Evolutionary conservation across 2,797 vertebrate species (phyloP).

Genomic region (Emys orbicularis): DNA sequence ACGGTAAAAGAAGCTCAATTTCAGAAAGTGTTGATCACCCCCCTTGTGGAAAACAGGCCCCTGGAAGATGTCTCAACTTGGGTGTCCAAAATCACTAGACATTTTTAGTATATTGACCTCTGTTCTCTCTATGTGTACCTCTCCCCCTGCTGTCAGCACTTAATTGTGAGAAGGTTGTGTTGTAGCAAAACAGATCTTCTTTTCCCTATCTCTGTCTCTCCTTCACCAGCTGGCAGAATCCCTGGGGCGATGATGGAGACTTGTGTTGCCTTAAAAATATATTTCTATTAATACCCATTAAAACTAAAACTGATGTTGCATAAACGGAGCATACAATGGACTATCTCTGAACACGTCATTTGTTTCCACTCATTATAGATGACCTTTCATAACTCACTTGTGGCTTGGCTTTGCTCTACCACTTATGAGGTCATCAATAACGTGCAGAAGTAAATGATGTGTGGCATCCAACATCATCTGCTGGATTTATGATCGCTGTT

Average conservation of each 20-base stretch:
- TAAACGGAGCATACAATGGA: neutral
- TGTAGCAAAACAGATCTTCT: neutral
- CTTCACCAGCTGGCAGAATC: neutral
- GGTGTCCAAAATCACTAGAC: neutral
- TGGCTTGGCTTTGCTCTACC: neutral
- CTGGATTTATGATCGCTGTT: neutral
- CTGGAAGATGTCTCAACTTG: neutral
- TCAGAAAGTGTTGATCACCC: neutral
- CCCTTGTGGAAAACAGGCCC: neutral
- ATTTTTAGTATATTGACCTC: neutral
- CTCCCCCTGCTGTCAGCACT: neutral
- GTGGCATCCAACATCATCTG: fast-evolving
- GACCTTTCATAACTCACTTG: neutral
- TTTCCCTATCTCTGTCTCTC: neutral
- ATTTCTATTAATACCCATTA: neutral
- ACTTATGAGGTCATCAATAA: neutral
- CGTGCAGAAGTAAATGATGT: neutral
- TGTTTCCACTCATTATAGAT: neutral
- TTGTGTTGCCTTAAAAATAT: neutral
- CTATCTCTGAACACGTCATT: neutral
- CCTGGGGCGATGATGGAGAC: neutral
- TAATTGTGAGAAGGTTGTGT: neutral
- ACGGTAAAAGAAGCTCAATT: neutral
- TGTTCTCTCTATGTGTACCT: neutral
- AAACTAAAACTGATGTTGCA: neutral